These are phyloP conservation scores for Mastigias papua DNA, from an alignment of 30 jellyfish, hydroid and myxozoan species.

Conservation along the genomic window DNA sequence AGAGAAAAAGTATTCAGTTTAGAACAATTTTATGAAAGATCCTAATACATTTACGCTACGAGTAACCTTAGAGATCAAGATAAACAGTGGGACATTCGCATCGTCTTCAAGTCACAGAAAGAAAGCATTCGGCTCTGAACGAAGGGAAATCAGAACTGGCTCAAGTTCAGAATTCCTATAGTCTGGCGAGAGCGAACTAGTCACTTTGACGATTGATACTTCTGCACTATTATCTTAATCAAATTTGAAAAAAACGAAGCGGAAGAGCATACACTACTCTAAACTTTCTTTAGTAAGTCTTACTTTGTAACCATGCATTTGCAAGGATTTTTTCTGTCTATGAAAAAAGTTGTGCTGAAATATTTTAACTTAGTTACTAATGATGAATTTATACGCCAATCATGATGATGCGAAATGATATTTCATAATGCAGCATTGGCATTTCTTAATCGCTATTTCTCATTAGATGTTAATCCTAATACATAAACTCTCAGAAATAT, in stretches of 20 bases:
- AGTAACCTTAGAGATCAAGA: conserved; percentile 17
- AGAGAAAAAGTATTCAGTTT: conserved; percentile 17
- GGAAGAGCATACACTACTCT: conserved; percentile 40
- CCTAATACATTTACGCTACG: conserved; percentile 6
- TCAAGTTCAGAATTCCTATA: conserved; percentile 33
- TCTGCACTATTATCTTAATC: background rate
- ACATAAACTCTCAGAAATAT: too few species aligned
- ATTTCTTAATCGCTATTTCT: too few species aligned
- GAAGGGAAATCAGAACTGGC: background rate
- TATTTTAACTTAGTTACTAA: too few species aligned
- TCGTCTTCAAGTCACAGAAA: conserved; percentile 14
- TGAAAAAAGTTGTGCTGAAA: too few species aligned
- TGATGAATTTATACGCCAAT: too few species aligned
- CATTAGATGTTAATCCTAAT: too few species aligned
- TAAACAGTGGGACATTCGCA: conserved; percentile 50
- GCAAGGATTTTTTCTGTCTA: too few species aligned
- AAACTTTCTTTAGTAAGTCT: conserved; percentile 20
- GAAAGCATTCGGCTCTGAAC: conserved; percentile 20
- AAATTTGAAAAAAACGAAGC: conserved; percentile 18
- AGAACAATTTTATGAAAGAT: background rate
- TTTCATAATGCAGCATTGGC: too few species aligned
- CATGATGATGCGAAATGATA: too few species aligned
- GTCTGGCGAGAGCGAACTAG: conserved; percentile 29
- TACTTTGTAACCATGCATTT: too few species aligned
- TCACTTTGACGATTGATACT: conserved; percentile 18